Conservation (phyloP, 2,888 invertebrate species). For the Parnassius orleans region DNA sequence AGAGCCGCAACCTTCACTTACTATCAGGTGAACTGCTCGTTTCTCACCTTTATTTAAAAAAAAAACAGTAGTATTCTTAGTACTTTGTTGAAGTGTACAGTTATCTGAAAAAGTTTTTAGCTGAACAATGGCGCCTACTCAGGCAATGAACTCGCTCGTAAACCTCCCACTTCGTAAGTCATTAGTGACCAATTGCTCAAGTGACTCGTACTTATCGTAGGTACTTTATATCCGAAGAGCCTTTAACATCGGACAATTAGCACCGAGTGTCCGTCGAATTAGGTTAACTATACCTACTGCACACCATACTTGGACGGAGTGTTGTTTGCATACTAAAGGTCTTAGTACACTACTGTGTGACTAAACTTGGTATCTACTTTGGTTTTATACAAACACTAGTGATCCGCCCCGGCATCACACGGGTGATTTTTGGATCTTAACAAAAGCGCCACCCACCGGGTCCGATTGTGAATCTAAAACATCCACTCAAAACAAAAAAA, state of each 20-base stretch:
- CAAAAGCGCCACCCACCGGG: no score
- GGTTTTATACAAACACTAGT: no score
- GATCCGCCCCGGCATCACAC: no score
- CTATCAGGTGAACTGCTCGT: no score
- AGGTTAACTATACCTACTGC: slow-evolving; percentile 15
- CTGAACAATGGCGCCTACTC: background rate
- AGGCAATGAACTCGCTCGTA: slow-evolving; percentile 5
- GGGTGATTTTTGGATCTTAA: no score
- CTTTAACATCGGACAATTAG: slow-evolving; percentile 7
- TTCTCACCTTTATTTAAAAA: no score
- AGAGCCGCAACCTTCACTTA: no score
- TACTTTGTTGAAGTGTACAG: background rate
- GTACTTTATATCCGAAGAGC: slow-evolving; percentile 6
- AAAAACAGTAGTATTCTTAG: no score
- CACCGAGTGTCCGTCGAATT: slow-evolving; percentile 8
- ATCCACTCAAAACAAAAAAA: no score
- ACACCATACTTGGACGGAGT: background rate
- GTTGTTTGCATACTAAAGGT: slow-evolving; percentile 8
- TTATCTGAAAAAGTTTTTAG: slow-evolving; percentile 9
- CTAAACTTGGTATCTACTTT: background rate
- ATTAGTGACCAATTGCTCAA: slow-evolving; percentile 9
- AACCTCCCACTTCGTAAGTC: slow-evolving; percentile 12
- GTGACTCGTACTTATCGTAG: background rate
- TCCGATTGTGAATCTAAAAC: no score
- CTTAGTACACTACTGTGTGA: background rate